Evolutionary conservation across 2,888 invertebrate genomes (phyloP), one percentile per base, ranked within the genome.

Genomic region (Augiades crinisus): DNA sequence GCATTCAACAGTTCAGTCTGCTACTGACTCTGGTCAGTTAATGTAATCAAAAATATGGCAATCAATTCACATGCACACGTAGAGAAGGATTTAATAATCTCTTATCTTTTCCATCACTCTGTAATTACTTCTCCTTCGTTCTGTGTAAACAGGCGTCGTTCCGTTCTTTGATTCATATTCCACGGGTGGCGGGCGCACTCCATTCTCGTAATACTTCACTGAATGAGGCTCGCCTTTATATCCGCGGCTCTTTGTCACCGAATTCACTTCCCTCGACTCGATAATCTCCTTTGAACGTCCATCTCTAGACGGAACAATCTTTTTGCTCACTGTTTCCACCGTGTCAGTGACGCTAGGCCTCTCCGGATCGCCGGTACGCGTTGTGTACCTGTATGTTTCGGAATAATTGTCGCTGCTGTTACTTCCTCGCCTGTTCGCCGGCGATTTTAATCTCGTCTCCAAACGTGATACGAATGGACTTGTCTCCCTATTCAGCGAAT

Each of bases 311-410:
- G 94, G 94, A 40, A 94, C 81, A 1, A 92, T 91, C 78, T 94
- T 94, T 78, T 94, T 94, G 60, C 92, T 91, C 63, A 93, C 92
- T 36, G 92, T 94, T 70, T 93, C 92, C 10, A 93, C 93, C 0
- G 93, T 93, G 66, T 94, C 93, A 16, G 94, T 94, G 47, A 94
- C 90, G 65, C 92, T 92, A 13, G 94, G 94, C 59, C 93, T 81
- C 47, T 90, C 81, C 1, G 94, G 93, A 72, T 94, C 92, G 52
- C 92, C 93, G 5, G 92, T 91, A 56, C 92, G 91, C 8, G 93
- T 93, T 5, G 92, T 92, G 59, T 93, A 93, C 65, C 93, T 92
- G 65, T 93, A 93, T 0, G 94, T 94, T 76, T 94, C 94, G 1
- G 93, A 93, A 71, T 91, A 94, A 68, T 94, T 94, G 57, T 93